A percentile compares a stretch with the other conserved stretches of the same genome.
These are phyloP conservation scores for Synchiropus splendidus DNA, from an alignment of 2,113 vertebrate species.

Conservation along the genomic window DNA sequence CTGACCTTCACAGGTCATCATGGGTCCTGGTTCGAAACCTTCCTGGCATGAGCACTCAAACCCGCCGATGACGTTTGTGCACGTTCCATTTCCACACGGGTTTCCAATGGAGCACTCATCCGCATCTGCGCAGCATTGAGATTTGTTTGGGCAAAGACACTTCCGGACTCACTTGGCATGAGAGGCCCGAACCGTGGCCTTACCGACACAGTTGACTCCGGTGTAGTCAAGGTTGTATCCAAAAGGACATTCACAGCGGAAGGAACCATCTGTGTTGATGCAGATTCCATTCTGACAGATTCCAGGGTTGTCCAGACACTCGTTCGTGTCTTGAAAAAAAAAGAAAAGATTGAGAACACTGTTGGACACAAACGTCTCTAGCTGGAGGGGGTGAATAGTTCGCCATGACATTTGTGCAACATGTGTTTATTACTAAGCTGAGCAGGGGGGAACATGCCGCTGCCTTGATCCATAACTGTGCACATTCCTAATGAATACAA, in stretches of 20 bases:
- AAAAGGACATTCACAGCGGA: constrained; percentile 89
- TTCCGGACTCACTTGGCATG: no score
- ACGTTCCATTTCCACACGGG: constrained; percentile 88
- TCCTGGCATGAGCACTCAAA: constrained; percentile 86
- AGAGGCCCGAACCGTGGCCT: no score
- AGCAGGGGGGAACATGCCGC: no score
- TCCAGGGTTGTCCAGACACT: constrained; percentile 80
- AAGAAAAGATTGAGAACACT: neutral
- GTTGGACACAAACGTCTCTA: no score
- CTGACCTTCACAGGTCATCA: constrained; percentile 89
- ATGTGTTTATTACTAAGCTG: no score
- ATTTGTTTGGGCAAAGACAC: no score
- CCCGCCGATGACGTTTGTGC: constrained; percentile 84
- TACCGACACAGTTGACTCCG: constrained; percentile 82
- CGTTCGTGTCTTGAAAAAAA: constrained; percentile 74
- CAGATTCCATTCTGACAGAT: constrained; percentile 81
- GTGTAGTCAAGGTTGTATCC: constrained; percentile 89
- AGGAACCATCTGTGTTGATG: constrained; percentile 90
- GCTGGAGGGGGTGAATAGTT: no score
- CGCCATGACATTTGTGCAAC: no score
- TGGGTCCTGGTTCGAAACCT: constrained; percentile 86
- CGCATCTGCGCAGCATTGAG: no score
- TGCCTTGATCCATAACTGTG: no score
- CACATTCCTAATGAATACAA: no score
- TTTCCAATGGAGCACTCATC: constrained; percentile 88